A percentile compares a stretch with the other conserved stretches of the same genome.
phyloP scores from a whole-genome alignment of 2,113 vertebrate species.

The Arvicanthis niloticus region DNA sequence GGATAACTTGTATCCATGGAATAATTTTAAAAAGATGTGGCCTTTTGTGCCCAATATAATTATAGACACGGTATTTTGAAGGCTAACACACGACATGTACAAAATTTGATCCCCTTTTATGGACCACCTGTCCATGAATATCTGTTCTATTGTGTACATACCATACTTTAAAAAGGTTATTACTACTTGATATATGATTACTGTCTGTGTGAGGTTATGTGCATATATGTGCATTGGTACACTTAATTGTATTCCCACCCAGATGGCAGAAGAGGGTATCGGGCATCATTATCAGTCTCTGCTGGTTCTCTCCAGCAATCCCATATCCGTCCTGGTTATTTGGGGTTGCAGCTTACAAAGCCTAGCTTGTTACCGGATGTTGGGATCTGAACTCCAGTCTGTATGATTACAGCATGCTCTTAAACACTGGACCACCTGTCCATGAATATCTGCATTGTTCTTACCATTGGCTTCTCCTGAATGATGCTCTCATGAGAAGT shows the following conservation, averaged over 20 bases:
- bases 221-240: neutral
- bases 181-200: neutral
- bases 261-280: neutral
- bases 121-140: no score
- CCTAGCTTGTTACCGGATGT: neutral
- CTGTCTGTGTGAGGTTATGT: neutral
- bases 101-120: slow-evolving; percentile 48
- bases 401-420: neutral
- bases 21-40: neutral
- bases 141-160: neutral
- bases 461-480: neutral
- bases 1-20: neutral
- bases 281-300: neutral
- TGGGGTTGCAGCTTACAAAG: neutral
- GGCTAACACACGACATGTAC: neutral
- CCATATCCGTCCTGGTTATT: neutral
- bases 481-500: neutral
- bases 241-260: neutral
- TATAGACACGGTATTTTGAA: slow-evolving; percentile 23
- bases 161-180: neutral
- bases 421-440: neutral
- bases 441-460: neutral
- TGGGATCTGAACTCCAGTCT: neutral
- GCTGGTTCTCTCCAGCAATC: neutral
- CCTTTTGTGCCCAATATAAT: neutral